Base-by-base conservation (phyloP, 2,888 invertebrate species). In the Erynnis tages region DNA sequence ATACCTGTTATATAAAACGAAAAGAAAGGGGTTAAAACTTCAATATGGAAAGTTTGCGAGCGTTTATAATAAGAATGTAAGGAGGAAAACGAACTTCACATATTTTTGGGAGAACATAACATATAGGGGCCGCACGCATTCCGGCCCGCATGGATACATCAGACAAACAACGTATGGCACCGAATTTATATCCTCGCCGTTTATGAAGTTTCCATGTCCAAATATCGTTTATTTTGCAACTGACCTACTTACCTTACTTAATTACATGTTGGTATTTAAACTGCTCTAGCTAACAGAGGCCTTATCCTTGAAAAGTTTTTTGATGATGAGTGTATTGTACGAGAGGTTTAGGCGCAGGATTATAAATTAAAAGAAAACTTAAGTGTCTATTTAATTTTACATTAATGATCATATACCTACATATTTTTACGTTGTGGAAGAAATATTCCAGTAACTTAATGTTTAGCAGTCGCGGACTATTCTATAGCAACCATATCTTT, bases 151-250 rank as follows among this genome's bases (percentile, higher is more conserved):
- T 49, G 14, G 4, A 3, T 5, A 21, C 14, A 32, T 34, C 44
- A 32, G 40, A 32, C 40, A 48, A 48, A 48, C 40, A 48, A 48
- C 48, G 14, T 30, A 14, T 17, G 35, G 46, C 21, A n/a, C 47
- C 25, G 19, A 50, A 50, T 50, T 19, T 50, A 50, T 50, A 29
- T 29, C 34, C 34, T 25, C 19, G 21, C 4, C 43, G 2, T 43
- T 50, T 50, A 50, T 50, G 50, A 50, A 43, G 35, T 50, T 50
- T 43, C 27, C 49, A 50, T 50, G 50, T 43, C 29, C 35, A 50
- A 50, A 50, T 50, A 50, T 41, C 50, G 43, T 50, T 48, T 50
- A 50, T 50, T 50, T 50, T 50, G 34, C 43, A 35, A 50, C 34
- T 50, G 50, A 50, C 50, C 50, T 43, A 50, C 50, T 50, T 35